Evolutionary conservation across 2,797 vertebrate species (phyloP), one percentile per base, ranked within the genome.

Genomic region (Borostomias antarcticus): DNA sequence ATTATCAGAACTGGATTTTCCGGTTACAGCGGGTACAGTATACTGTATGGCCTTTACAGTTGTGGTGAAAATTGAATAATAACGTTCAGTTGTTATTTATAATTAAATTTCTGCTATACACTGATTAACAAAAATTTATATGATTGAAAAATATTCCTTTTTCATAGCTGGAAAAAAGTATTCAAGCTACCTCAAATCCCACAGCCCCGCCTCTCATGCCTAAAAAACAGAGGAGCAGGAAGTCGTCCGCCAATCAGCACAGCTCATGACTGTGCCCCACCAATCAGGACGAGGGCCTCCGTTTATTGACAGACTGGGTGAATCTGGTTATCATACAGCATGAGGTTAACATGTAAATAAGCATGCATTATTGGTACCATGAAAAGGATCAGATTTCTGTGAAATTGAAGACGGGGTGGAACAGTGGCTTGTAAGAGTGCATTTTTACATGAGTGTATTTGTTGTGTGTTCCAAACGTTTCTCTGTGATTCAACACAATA

Each of bases 1-100:
- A 95, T 70, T 94, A 95, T 59, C 87, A 92, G 76, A 91, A 76
- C 81, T 93, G 91, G 92, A 89, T 93, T 59, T 95, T 94, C 71
- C 89, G 92, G 7, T 76, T 95, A 69, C 93, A 94, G 60, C 89
- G 93, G 92, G 94, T 94, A 85, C 2, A 9, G 29, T 25, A 9
- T n/a, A n/a, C n/a, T n/a, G n/a, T n/a, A 45, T n/a, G 17, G 15
- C 40, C 40, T 45, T 45, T n/a, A 51, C 23, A 0, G 1, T 52
- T 25, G 8, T 25, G 10, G 23, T 52, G 4, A 52, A 52, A 26
- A 13, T 3, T 23, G 56, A 2, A 35, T 13, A n/a, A 26, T 50
- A 26, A 21, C n/a, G 30, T 59, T 1, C 11, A 13, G 19, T 21
- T 9, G n/a, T 45, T 45, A 45, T 45, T n/a, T 23, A 6, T 8